Evolutionary conservation across 1,140 invertebrate species (phyloP).

Genomic region (Euwallacea similis): DNA sequence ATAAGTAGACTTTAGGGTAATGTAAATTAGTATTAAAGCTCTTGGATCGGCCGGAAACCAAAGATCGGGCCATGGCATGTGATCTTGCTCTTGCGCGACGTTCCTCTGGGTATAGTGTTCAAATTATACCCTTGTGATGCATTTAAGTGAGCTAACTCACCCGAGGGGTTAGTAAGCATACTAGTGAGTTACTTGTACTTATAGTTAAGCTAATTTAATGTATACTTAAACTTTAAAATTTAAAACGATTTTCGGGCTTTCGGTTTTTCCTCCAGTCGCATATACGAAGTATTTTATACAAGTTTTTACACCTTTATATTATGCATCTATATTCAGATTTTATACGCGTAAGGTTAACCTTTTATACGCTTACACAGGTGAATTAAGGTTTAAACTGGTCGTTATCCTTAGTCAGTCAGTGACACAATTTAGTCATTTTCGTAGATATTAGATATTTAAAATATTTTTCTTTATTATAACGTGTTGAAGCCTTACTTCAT

Average conservation of each 20-base stretch:
- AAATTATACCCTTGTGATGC: slow-evolving; percentile 50
- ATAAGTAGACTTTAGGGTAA: slow-evolving; percentile 25
- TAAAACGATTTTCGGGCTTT: slow-evolving; percentile 30
- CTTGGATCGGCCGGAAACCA: slow-evolving; percentile 47
- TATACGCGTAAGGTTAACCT: background rate
- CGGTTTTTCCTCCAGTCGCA: background rate
- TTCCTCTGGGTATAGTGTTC: slow-evolving; percentile 46
- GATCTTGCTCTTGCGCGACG: slow-evolving; percentile 42
- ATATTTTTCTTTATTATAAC: no score
- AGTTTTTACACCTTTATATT: background rate
- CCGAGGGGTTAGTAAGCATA: slow-evolving; percentile 36
- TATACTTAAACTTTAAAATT: slow-evolving; percentile 19
- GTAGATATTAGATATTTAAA: no score
- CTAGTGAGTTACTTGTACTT: slow-evolving; percentile 32
- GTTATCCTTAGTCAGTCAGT: no score
- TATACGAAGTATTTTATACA: slow-evolving; percentile 2
- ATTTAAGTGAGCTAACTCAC: slow-evolving; percentile 52
- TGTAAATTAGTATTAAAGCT: slow-evolving; percentile 26
- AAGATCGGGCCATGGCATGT: slow-evolving; percentile 48
- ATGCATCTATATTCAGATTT: background rate
- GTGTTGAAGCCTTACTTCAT: no score
- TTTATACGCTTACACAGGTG: background rate
- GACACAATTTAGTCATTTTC: no score
- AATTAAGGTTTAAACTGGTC: no score
- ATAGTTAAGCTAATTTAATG: slow-evolving; percentile 25